Percentiles rank a stretch among this genome's conserved stretches.
These are phyloP conservation scores for Leuciscus idus DNA, from an alignment of 2,113 vertebrate species.

Conservation along the genomic window DNA sequence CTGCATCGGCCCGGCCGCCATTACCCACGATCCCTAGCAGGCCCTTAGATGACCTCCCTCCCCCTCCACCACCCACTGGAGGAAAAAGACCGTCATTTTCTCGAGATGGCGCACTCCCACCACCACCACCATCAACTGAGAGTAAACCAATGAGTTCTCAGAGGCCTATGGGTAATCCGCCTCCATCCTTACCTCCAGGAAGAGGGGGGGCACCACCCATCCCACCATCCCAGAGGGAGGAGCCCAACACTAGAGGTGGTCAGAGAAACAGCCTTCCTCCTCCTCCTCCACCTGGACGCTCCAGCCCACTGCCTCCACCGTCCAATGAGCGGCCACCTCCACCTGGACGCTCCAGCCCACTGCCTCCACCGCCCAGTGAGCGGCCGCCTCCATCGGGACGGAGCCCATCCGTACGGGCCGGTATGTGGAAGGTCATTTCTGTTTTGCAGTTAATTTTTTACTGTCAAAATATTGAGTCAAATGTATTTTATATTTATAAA, in stretches of 20 bases:
- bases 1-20: slow-evolving; percentile 72
- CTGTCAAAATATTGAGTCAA: background rate
- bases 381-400: slow-evolving; percentile 80
- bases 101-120: slow-evolving; percentile 65
- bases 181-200: slow-evolving; percentile 69
- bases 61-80: slow-evolving; percentile 66
- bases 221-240: slow-evolving; percentile 65
- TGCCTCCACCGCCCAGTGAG: slow-evolving; percentile 77
- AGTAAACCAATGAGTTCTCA: slow-evolving; percentile 68
- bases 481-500: too few relatives aligned
- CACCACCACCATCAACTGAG: slow-evolving; percentile 71
- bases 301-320: slow-evolving; percentile 79
- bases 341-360: slow-evolving; percentile 76
- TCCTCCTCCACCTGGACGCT: slow-evolving; percentile 66
- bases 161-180: slow-evolving; percentile 64
- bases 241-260: slow-evolving; percentile 74
- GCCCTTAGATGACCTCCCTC: slow-evolving; percentile 75
- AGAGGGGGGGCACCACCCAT: slow-evolving; percentile 74
- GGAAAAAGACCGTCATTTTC: slow-evolving; percentile 64
- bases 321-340: slow-evolving; percentile 79
- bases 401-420: slow-evolving; percentile 79
- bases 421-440: slow-evolving; percentile 63
- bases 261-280: slow-evolving; percentile 72
- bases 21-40: slow-evolving; percentile 71
- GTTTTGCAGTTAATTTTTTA: background rate